Evolutionary conservation across 1,140 invertebrate genomes (phyloP).

Genomic region (Drosophila pruinosa): DNA sequence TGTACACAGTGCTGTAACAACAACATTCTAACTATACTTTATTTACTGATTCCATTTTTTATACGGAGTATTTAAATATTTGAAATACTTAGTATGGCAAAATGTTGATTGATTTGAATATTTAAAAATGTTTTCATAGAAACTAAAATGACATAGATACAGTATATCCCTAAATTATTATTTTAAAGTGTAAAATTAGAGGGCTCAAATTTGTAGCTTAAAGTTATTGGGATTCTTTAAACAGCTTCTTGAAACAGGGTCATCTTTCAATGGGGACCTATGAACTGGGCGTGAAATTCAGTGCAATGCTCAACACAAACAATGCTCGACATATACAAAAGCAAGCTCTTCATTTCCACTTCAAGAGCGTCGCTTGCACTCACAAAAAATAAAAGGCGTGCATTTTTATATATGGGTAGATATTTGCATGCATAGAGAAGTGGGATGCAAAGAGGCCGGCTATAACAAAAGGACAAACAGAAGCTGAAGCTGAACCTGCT

Average conservation of each 20-base stretch:
- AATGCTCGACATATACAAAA: conserved; percentile 40
- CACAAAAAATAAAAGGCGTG: conserved; percentile 19
- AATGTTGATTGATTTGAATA: too few species aligned
- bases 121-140: too few species aligned
- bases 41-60: too few species aligned
- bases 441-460: background rate
- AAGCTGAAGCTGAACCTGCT: background rate
- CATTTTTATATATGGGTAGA: background rate
- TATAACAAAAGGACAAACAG: conserved; percentile 38
- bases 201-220: background rate
- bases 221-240: background rate
- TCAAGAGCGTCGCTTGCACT: conserved; percentile 28
- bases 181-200: background rate
- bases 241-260: conserved; percentile 17
- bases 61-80: too few species aligned
- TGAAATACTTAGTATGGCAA: too few species aligned
- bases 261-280: conserved; percentile 7
- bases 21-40: too few species aligned
- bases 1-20: background rate
- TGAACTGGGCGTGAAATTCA: conserved; percentile 4
- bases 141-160: too few species aligned
- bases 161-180: too few species aligned
- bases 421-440: background rate
- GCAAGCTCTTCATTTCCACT: conserved; percentile 30
- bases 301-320: conserved; percentile 23